Conservation (phyloP, 2,113 vertebrate genomes). For the Lynx canadensis region DNA sequence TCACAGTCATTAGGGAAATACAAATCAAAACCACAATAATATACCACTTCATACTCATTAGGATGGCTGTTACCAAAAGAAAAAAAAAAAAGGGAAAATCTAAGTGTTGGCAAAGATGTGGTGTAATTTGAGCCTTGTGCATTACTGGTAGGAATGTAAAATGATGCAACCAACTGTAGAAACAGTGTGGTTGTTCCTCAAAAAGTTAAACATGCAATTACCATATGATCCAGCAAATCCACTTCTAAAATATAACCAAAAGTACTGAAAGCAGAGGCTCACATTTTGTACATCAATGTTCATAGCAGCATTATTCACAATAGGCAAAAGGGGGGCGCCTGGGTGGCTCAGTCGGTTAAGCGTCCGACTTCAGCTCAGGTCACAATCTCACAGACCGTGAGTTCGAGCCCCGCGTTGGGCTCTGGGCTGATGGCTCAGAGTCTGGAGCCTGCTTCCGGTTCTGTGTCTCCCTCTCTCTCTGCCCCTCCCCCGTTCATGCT, state of each 20-base stretch:
- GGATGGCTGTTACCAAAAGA: background rate
- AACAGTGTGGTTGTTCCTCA: background rate
- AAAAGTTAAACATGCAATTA: background rate
- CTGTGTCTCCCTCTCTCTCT: no score
- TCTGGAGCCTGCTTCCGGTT: no score
- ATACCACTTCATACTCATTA: background rate
- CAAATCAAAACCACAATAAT: background rate
- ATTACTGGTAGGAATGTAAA: background rate
- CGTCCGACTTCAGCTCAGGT: no score
- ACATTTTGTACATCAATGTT: background rate
- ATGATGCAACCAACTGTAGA: background rate
- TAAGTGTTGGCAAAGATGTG: background rate
- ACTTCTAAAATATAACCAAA: background rate
- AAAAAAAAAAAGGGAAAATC: background rate
- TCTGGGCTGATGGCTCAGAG: no score
- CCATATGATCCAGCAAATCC: background rate
- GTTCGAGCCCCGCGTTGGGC: no score
- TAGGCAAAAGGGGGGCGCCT: background rate
- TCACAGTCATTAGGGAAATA: background rate
- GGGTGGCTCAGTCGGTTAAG: no score
- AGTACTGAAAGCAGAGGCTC: background rate
- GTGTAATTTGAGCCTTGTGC: background rate
- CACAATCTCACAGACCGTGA: no score
- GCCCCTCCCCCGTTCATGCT: no score
- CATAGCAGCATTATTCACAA: background rate